Evolutionary conservation across 2,888 invertebrate species (phyloP).

Genomic region (Hipparchia sbordonii): DNA sequence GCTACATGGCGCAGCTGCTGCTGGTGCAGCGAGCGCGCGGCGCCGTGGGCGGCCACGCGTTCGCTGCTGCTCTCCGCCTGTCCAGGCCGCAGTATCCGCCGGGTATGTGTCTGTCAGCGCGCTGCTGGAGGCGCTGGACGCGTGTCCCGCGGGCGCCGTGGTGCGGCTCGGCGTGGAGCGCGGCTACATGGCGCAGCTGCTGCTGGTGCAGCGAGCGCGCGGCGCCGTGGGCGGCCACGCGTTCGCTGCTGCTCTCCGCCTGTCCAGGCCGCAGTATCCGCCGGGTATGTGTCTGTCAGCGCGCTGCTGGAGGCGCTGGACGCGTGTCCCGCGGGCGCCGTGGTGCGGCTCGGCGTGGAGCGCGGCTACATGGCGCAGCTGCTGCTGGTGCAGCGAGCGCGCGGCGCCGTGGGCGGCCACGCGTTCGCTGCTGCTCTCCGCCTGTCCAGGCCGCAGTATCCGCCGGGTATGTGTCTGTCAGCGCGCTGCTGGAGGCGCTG

Average conservation of each 20-base stretch:
- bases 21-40: conserved; percentile 95
- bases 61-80: conserved; percentile 89
- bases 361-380: conserved; percentile 96
- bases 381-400: conserved; percentile 93
- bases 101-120: conserved; percentile 71
- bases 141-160: conserved; percentile 89
- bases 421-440: conserved; percentile 91
- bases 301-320: conserved; percentile 90
- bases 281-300: conserved; percentile 58
- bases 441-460: conserved; percentile 82
- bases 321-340: conserved; percentile 88
- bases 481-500: conserved; percentile 88
- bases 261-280: conserved; percentile 82
- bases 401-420: conserved; percentile 94
- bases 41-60: conserved; percentile 92
- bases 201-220: conserved; percentile 93
- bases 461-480: conserved; percentile 54
- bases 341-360: conserved; percentile 93
- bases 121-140: conserved; percentile 89
- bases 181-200: conserved; percentile 94
- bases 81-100: conserved; percentile 80
- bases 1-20: conserved; percentile 95
- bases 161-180: conserved; percentile 94
- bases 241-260: conserved; percentile 90
- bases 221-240: conserved; percentile 94